A percentile compares a stretch with the other conserved stretches of the same genome.
phyloP scores from a whole-genome alignment of 2,113 vertebrate genomes.

The Cranoglanis bouderius region DNA sequence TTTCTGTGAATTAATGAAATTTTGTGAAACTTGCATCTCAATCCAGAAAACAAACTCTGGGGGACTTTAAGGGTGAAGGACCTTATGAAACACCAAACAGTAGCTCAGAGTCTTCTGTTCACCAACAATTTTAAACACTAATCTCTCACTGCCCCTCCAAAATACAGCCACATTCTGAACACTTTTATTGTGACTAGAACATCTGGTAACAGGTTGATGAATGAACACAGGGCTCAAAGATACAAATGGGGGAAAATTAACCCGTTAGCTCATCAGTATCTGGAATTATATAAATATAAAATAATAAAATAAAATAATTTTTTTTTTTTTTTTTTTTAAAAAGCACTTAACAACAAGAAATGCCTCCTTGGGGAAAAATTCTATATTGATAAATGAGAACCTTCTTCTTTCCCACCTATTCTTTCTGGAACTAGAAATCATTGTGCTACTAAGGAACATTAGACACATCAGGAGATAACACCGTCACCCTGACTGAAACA shows the following conservation, averaged over 20 bases:
- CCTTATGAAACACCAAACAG: neutral
- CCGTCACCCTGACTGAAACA: neutral
- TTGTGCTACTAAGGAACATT: neutral
- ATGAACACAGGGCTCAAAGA: neutral
- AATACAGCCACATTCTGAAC: neutral
- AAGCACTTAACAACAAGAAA: neutral
- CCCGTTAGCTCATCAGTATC: neutral
- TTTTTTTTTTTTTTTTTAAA: neutral
- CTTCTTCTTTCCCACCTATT: neutral
- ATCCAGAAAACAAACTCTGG: neutral
- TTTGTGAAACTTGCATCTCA: neutral
- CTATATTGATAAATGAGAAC: neutral
- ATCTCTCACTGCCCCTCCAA: neutral
- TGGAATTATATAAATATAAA: neutral
- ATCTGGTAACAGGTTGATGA: neutral
- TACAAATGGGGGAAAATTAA: neutral
- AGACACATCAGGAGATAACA: neutral
- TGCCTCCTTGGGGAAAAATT: neutral
- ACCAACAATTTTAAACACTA: neutral
- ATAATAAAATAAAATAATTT: no score
- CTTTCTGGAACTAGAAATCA: neutral
- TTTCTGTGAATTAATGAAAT: neutral
- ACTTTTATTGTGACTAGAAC: neutral
- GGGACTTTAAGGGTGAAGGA: neutral
- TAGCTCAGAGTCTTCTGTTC: neutral